Evolutionary conservation across 2,113 vertebrate genomes (phyloP).

Genomic region (Ammospiza caudacuta): DNA sequence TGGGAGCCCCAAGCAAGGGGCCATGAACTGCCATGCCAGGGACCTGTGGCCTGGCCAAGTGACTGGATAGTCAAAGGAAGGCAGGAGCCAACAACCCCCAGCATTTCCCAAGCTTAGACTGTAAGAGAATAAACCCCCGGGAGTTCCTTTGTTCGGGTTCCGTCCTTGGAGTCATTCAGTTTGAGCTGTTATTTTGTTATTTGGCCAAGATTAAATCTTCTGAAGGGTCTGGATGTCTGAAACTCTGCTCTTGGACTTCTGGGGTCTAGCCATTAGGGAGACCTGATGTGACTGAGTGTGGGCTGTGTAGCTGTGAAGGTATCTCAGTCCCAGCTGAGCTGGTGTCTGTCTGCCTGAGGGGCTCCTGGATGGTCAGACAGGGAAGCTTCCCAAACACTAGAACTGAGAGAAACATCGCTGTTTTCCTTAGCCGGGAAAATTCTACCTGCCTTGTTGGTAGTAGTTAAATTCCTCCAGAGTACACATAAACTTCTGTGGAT

Average conservation of each 20-base stretch:
- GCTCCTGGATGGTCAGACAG: background rate
- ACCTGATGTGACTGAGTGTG: too few relatives aligned
- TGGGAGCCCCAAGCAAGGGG: background rate
- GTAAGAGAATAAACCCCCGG: background rate
- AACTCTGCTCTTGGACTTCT: too few relatives aligned
- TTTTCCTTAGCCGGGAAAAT: background rate
- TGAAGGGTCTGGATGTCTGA: background rate
- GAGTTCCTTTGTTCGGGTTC: accelerated
- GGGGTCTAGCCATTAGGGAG: accelerated
- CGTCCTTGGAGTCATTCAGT: background rate
- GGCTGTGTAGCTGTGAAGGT: background rate
- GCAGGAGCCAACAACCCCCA: background rate
- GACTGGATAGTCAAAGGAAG: background rate
- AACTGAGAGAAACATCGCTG: background rate
- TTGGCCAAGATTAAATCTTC: background rate
- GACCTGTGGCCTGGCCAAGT: too few relatives aligned
- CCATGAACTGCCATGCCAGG: background rate
- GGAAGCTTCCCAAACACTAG: background rate
- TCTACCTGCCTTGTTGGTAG: background rate
- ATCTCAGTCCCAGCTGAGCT: accelerated
- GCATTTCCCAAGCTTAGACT: background rate
- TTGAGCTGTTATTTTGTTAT: background rate
- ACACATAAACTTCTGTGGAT: background rate
- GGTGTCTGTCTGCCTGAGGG: background rate
- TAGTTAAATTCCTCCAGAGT: background rate